phyloP scores from a whole-genome alignment of 2,797 vertebrate species.

The Gymnodraco acuticeps region DNA sequence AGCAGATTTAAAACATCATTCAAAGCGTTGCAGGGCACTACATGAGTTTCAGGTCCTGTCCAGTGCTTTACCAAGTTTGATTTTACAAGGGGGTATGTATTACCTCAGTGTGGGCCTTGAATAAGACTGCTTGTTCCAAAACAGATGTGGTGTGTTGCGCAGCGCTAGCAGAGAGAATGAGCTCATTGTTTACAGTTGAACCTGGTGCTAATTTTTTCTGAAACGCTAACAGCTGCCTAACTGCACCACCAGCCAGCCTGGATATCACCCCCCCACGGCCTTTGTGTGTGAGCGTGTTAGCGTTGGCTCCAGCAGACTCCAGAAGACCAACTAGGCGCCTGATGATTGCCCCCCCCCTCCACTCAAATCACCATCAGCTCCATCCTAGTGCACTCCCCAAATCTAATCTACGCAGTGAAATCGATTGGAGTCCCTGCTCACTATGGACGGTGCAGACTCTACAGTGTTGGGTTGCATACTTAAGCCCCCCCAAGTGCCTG shows the following conservation, averaged over 20 bases:
- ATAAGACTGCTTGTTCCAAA: constrained; percentile 79
- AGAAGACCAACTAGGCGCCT: constrained; percentile 68
- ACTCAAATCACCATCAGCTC: constrained; percentile 60
- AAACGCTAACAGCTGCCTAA: constrained; percentile 84
- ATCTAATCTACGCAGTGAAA: constrained; percentile 72
- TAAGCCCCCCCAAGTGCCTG: constrained; percentile 15
- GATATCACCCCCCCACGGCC: constrained; percentile 32
- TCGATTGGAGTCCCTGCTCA: constrained; percentile 60
- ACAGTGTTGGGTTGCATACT: constrained; percentile 60
- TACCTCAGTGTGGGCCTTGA: constrained; percentile 76
- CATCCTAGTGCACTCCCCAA: constrained; percentile 60
- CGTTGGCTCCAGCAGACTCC: constrained; percentile 58
- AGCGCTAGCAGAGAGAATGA: constrained; percentile 77
- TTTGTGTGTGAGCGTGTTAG: constrained; percentile 26
- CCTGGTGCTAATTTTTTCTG: constrained; percentile 84
- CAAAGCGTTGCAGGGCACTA: constrained; percentile 15
- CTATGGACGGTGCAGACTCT: constrained; percentile 26
- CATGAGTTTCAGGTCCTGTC: constrained; percentile 38
- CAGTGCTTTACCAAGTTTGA: constrained; percentile 38
- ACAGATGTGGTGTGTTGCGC: constrained; percentile 80
- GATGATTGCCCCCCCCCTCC: constrained; percentile 47
- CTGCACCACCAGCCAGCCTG: constrained; percentile 65
- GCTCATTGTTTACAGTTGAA: constrained; percentile 85
- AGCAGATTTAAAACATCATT: neutral
- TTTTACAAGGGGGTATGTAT: constrained; percentile 60